Evolutionary conservation across 1,140 invertebrate genomes (phyloP), one percentile per base, ranked within the genome.

Genomic region (Lepeophtheirus salmonis): DNA sequence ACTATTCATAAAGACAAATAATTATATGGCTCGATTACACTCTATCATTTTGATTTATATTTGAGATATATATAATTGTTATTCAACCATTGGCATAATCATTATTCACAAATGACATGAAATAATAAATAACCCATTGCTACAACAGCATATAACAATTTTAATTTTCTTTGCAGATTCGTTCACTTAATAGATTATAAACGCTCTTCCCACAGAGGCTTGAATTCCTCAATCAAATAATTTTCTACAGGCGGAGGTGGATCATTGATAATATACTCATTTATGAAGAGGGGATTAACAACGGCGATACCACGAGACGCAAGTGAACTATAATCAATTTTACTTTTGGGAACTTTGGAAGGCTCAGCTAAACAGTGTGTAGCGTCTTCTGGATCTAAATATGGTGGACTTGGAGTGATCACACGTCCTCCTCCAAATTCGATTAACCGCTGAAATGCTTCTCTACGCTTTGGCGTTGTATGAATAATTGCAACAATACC

Each of bases 401-500:
- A 54, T 3, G 52, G 52, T 64, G 68, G 77, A 75, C 70, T 74
- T 18, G 75, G 72, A 64, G 79, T 74, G 0, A 83, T 64, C 6
- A 86, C 77, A 6, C 65, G 66, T 3, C 83, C 85, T 2, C 78
- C 80, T 0, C 85, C 85, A 2, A 83, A 83, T 48, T 76, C 69
- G 22, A 89, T 74, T 0, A 88, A 73, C 60, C 83, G 74, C 12
- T 75, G 69, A 62, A 86, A 80, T 51, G 81, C 77, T 1, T 74
- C 74, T 26, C 77, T 72, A 62, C 79, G 79, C 1, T 77, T 76
- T 13, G 76, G 73, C 10, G 74, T 71, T n/a, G 79, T 73, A 64
- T 83, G 74, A n/a, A 90, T 67, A 13, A 88, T 70, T 1, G 81
- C 83, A 0, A 76, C 72, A 69, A 86, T 79, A 13, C 77, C 74